Evolutionary conservation across 2,888 invertebrate species (phyloP).

Genomic region (Dromius quadrimaculatus): DNA sequence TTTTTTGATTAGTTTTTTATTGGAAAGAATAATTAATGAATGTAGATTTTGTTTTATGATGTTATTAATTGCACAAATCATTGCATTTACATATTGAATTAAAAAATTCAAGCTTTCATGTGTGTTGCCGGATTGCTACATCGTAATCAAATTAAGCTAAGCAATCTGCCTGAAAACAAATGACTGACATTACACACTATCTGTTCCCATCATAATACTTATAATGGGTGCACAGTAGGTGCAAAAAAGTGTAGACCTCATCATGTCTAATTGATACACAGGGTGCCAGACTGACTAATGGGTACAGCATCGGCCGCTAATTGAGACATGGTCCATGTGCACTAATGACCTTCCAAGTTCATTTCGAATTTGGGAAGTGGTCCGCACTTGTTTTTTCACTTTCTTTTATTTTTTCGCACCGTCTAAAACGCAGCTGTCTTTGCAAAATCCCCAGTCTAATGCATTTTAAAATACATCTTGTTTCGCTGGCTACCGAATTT

Average conservation of each 20-base stretch:
- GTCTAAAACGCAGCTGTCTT: constrained; percentile 26
- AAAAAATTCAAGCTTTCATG: neutral
- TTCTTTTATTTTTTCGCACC: constrained; percentile 29
- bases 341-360: constrained; percentile 44
- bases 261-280: constrained; percentile 46
- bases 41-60: neutral
- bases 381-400: constrained; percentile 26
- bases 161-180: constrained; percentile 34
- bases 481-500: constrained; percentile 35
- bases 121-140: no score
- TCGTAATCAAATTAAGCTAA: constrained; percentile 38
- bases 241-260: constrained; percentile 42
- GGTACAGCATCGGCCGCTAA: constrained; percentile 34
- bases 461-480: constrained; percentile 43
- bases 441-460: constrained; percentile 26
- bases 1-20: neutral
- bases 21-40: constrained; percentile 2
- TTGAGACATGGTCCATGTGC: constrained; percentile 40
- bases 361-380: constrained; percentile 44
- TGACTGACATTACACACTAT: constrained; percentile 28
- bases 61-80: constrained; percentile 4
- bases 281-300: constrained; percentile 48
- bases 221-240: constrained; percentile 27
- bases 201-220: constrained; percentile 24
- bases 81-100: neutral